These are phyloP conservation scores for Homarus americanus DNA, from an alignment of 1,140 invertebrate species.

Conservation along the genomic window DNA sequence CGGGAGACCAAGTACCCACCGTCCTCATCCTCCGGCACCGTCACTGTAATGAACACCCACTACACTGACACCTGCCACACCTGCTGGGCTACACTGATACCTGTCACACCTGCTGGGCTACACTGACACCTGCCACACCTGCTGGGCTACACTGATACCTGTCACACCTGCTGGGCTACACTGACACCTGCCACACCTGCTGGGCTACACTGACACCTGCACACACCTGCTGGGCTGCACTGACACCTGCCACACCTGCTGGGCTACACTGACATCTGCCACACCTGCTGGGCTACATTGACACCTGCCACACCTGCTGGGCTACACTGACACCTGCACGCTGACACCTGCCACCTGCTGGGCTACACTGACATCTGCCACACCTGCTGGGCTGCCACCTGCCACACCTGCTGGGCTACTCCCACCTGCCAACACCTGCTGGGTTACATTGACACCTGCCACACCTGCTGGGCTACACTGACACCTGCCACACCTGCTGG, in stretches of 20 bases:
- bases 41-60: conserved; percentile 42
- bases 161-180: background rate
- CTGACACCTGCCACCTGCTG: no score
- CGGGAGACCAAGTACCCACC: conserved; percentile 57
- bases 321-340: background rate
- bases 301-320: background rate
- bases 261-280: background rate
- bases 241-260: background rate
- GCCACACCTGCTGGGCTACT: no score
- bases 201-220: background rate
- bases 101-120: background rate
- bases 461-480: no score
- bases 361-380: no score
- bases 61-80: background rate
- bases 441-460: no score
- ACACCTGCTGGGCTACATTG: background rate
- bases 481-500: no score
- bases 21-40: conserved; percentile 56
- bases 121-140: background rate
- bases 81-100: background rate
- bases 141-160: background rate
- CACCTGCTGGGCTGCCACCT: no score
- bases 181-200: background rate
- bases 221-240: background rate
- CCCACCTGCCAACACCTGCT: no score